phyloP scores from a whole-genome alignment of 2,113 vertebrate genomes.

The Gymnarchus niloticus region DNA sequence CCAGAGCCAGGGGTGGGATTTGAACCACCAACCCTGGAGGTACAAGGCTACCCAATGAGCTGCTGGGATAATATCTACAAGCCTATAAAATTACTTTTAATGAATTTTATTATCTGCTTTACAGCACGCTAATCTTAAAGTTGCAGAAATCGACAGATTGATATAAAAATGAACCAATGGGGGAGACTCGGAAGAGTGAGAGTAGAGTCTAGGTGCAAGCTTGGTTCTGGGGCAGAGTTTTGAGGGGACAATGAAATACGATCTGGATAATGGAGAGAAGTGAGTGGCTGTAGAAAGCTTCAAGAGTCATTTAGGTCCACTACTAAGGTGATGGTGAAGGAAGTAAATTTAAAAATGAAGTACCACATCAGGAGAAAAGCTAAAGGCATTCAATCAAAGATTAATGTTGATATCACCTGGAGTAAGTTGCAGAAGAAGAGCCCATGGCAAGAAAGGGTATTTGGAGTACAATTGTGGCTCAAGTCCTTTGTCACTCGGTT shows the following conservation, averaged over 20 bases:
- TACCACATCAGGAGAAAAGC: background rate
- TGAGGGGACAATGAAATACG: background rate
- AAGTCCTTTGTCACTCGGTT: background rate
- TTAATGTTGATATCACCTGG: background rate
- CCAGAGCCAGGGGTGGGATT: background rate
- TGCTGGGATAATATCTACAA: background rate
- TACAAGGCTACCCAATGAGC: background rate
- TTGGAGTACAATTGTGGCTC: background rate
- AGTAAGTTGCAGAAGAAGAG: background rate
- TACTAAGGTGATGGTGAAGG: background rate
- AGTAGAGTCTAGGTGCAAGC: background rate
- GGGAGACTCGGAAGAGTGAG: background rate
- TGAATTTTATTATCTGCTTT: background rate
- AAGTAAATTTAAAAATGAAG: background rate
- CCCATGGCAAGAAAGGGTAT: background rate
- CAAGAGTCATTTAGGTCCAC: slow-evolving; percentile 4
- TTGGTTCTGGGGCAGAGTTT: background rate
- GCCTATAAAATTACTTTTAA: background rate
- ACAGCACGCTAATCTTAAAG: background rate
- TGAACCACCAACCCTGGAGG: background rate
- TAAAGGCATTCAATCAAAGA: background rate
- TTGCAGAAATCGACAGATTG: background rate
- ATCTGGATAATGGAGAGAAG: background rate
- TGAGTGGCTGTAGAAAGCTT: background rate
- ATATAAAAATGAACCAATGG: background rate